Base-by-base conservation (phyloP, 2,113 vertebrate species). In the Otocyon megalotis region DNA sequence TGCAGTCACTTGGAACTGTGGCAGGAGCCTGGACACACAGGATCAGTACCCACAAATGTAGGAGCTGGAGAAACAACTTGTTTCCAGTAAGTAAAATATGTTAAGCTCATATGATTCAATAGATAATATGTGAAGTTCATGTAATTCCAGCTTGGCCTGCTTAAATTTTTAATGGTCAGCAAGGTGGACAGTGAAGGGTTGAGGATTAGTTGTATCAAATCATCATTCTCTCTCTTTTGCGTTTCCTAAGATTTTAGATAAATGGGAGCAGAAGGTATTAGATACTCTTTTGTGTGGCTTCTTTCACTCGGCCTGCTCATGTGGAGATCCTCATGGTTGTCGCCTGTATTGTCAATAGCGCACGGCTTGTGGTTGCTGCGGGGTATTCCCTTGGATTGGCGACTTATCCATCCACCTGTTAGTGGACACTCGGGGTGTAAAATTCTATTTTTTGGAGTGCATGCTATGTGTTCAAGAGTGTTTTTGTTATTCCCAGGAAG, bases 101-200 rank as follows among this genome's bases (percentile, higher is more conserved):
- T 24, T 37, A 62, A 22, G 12, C 19, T 50, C 43, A 16, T 9
- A 26, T 50, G 50, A 77, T 77, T 50, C 14, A 28, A 77, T 30
- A 48, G 43, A 9, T 50, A 30, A 77, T 48, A 50, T 2, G 43
- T 28, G 8, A 30, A 17, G 43, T 63, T 24, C 5, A 3, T 16
- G 3, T 4, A 8, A 3, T 50, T 12, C 17, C 1, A 1, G 30
- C 2, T 30, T 12, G 30, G 11, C 1, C 16, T 3, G 11, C 22
- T 81, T 14, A 3, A 32, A 17, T 13, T 56, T 43, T 43, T 65
- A 13, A 43, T 15, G 32, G 48, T 8, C 30, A 5, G 7, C 4
- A 16, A 43, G 30, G 8, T 15, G 17, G 63, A 30, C 24, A 62
- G 13, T 8, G 28, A 30, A 60, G 22, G 11, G 5, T 1, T 17